phyloP scores from a whole-genome alignment of 2,113 vertebrate genomes.

The Cisticola juncidis region DNA sequence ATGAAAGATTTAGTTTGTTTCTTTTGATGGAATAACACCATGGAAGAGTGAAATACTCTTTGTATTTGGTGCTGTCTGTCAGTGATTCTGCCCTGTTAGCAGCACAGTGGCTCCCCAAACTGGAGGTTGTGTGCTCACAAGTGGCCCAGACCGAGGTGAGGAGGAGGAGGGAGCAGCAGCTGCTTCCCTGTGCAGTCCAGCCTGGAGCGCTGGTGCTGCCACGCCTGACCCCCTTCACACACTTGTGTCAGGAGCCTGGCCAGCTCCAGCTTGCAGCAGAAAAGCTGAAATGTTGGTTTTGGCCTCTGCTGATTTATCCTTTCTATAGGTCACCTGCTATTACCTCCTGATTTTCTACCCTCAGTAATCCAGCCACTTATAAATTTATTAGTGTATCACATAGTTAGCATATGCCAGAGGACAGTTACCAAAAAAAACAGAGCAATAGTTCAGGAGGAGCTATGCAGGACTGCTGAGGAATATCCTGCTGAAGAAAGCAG shows the following conservation, averaged over 20 bases:
- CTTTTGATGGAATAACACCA: background rate
- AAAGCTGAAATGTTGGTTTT: background rate
- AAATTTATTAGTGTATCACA: fast-evolving
- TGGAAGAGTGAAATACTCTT: background rate
- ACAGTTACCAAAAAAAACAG: background rate
- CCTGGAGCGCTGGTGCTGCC: background rate
- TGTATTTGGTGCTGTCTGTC: background rate
- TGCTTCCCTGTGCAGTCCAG: background rate
- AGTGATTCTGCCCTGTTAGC: background rate
- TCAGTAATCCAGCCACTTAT: background rate
- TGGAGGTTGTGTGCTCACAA: background rate
- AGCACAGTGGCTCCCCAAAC: background rate
- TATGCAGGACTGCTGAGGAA: background rate
- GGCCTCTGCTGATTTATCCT: background rate
- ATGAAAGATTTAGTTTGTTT: background rate
- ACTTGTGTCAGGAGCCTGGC: background rate
- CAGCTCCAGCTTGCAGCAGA: background rate
- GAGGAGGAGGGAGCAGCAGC: background rate
- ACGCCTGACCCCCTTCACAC: fast-evolving
- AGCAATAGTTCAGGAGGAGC: background rate
- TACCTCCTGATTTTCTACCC: background rate
- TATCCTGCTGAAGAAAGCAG: background rate
- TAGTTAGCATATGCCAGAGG: background rate
- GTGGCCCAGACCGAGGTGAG: background rate
- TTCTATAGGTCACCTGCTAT: background rate